phyloP scores from a whole-genome alignment of 2,797 vertebrate genomes.

The Anniella stebbinsi region DNA sequence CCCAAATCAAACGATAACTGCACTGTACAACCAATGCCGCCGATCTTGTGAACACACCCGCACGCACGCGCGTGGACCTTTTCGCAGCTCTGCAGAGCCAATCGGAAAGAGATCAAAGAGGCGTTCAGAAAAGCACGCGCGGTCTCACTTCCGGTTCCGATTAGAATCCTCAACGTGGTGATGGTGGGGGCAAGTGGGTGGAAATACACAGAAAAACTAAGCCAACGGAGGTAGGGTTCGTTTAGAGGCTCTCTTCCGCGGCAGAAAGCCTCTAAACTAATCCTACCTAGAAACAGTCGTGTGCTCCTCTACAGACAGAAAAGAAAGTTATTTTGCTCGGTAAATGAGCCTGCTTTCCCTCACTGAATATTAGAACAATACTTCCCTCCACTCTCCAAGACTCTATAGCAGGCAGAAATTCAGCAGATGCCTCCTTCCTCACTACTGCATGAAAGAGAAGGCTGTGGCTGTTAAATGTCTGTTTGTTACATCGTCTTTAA shows the following conservation, averaged over 20 bases:
- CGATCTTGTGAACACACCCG: not conserved
- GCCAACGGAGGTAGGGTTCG: not conserved
- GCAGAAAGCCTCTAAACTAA: too few relatives aligned
- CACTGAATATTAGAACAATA: not conserved
- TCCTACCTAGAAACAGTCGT: not conserved
- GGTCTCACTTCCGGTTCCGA: conserved; percentile 1
- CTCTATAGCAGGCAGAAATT: not conserved
- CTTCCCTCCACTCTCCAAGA: not conserved
- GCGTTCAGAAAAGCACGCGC: fast-evolving
- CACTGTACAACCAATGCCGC: not conserved
- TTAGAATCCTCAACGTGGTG: too few relatives aligned
- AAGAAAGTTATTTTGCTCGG: not conserved
- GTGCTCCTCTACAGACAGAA: too few relatives aligned
- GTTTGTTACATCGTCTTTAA: not conserved
- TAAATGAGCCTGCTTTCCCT: not conserved
- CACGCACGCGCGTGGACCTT: too few relatives aligned
- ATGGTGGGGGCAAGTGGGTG: too few relatives aligned
- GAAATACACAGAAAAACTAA: not conserved
- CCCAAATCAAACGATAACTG: too few relatives aligned
- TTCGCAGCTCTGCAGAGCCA: not conserved
- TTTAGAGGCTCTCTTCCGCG: not conserved
- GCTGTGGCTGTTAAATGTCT: not conserved
- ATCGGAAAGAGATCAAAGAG: not conserved
- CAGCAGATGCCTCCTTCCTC: not conserved
- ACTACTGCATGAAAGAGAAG: not conserved